Base-by-base conservation (phyloP, 2,888 invertebrate genomes). In the Tethea ocularis region DNA sequence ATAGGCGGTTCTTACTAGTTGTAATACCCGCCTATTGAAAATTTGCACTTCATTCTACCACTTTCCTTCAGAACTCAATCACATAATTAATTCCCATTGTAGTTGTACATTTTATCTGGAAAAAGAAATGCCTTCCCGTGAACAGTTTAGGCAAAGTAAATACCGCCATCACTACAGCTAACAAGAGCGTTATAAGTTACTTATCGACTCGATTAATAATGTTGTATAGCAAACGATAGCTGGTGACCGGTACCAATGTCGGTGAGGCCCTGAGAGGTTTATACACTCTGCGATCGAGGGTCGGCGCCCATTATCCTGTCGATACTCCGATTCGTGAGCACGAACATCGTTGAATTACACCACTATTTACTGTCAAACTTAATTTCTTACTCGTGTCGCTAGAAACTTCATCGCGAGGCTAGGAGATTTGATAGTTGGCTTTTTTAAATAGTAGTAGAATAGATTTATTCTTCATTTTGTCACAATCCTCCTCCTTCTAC, bases 291-390 rank as follows among this genome's bases (percentile, higher is more conserved):
- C 78, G 80, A 83, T 83, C 79, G 80, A 71, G 74, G 71, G 66
- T 74, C 74, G 68, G 63, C 62, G 69, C 75, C 84, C 81, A 92
- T 93, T 91, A 93, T 87, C 83, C 80, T 91, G 93, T 93, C 93
- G 87, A 90, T 93, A 89, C 88, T 75, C 77, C 84, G 82, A 83
- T 77, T 87, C 87, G 88, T 85, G 91, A 83, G 87, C 93, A 92
- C 93, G 93, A 92, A 88, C 87, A 92, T 89, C 82, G 89, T 77
- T 90, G 89, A 89, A 86, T 90, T 91, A 91, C 89, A 84, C 86
- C 89, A 81, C 87, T 88, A 87, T 87, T 91, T 89, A 87, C 91
- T 92, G 92, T 92, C 93, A 90, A 88, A 82, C 84, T 88, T 92
- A 91, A 92, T 92, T 88, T 71, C 81, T 83, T 77, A 79, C 81